Evolutionary conservation across 2,113 vertebrate species (phyloP), one percentile per base, ranked within the genome.

Genomic region (Amblyornis subalaris): DNA sequence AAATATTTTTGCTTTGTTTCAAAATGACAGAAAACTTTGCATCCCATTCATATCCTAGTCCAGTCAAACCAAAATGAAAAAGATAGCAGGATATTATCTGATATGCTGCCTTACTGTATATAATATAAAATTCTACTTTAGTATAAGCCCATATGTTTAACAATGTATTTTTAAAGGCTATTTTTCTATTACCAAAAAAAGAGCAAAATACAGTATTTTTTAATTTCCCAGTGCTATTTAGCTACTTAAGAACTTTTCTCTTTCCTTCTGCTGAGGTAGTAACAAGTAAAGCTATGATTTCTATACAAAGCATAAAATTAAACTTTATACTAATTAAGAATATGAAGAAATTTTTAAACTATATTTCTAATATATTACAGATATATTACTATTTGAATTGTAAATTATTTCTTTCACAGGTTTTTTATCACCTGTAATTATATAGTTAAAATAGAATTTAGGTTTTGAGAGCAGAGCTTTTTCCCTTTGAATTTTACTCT

Each of bases 61-160:
- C 47, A 62, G 17, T 55, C 54, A 89, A 93, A 85, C 45, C 44
- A 95, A 94, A 75, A 74, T 70, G 15, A 93, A 95, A 88, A 89
- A 76, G 83, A 50, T 47, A 92, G 40, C 50, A 61, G 47, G 80
- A 96, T 77, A 73, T 55, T 89, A 70, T 96, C 35, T 79, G 65
- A 93, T 83, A 92, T 84, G 94, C 78, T 97, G 98, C 98, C 97
- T 98, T 98, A 98, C 82, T 98, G 98, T 98, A 98, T 70, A 98
- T 96, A 96, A 89, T 93, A 97, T 31, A 92, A 14, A 94, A 96
- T 72, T 91, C 94, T 94, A 96, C 95, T 97, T 97, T 97, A 97
- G 54, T 97, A 97, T 44, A 95, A 92, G 71, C 96, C 97, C 92
- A 2, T 87, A 88, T 82, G 67, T 89, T 96, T 94, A 94, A 96